These are phyloP conservation scores for Bungarus multicinctus DNA, from an alignment of 2,113 vertebrate species.

Conservation along the genomic window DNA sequence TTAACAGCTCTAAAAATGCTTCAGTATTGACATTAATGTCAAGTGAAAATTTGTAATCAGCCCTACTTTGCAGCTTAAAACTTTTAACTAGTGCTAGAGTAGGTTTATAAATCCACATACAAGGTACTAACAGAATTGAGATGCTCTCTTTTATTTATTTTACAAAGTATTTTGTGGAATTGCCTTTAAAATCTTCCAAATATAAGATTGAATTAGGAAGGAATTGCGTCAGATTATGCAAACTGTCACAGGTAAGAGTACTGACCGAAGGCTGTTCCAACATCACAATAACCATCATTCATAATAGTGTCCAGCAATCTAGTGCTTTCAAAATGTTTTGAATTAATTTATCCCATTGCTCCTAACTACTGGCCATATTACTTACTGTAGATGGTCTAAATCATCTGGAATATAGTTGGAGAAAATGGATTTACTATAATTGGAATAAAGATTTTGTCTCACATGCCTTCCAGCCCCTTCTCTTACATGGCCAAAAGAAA, in stretches of 20 bases:
- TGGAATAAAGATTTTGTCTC: background rate
- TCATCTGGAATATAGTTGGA: background rate
- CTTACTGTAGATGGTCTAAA: background rate
- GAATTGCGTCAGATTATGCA: background rate
- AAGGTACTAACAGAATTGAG: background rate
- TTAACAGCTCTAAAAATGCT: background rate
- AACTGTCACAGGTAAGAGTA: slow-evolving; percentile 2
- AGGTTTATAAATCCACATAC: slow-evolving; percentile 28
- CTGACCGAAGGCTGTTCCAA: background rate
- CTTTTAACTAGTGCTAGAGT: background rate
- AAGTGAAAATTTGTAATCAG: slow-evolving; percentile 61
- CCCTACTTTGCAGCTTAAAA: slow-evolving; percentile 22
- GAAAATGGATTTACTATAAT: background rate
- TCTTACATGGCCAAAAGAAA: background rate
- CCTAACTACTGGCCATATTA: background rate
- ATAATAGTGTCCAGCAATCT: background rate
- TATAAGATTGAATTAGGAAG: background rate
- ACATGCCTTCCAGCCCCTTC: background rate
- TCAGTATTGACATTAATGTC: slow-evolving; percentile 40
- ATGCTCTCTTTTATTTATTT: background rate
- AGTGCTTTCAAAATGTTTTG: background rate
- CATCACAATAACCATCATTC: background rate
- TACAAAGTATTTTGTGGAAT: background rate
- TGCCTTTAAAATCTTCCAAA: background rate
- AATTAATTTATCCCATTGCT: background rate